Conservation (phyloP, 2,888 invertebrate genomes). For the Ferdinandea cuprea region DNA sequence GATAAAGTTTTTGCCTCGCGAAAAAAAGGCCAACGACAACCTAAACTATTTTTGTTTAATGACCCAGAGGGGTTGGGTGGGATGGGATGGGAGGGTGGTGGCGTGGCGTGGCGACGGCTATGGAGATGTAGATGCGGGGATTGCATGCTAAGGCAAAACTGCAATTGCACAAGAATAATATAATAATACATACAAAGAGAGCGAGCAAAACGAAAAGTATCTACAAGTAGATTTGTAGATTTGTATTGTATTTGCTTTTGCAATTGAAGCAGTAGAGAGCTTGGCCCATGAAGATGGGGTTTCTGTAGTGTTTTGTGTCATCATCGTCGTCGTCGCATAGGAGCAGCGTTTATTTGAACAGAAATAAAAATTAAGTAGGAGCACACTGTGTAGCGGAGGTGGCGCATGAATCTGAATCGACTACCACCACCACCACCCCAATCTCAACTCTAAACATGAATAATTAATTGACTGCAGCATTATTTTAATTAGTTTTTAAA, state of each 20-base stretch:
- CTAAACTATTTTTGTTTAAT: constrained; percentile 74
- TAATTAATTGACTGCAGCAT: constrained; percentile 84
- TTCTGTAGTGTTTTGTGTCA: constrained; percentile 52
- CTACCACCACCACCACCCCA: constrained; percentile 16
- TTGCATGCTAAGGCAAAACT: constrained; percentile 68
- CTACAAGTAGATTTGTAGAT: constrained; percentile 73
- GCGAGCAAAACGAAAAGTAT: constrained; percentile 47
- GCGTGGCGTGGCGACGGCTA: too few species aligned
- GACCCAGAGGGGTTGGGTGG: constrained; percentile 60
- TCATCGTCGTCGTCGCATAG: constrained; percentile 54
- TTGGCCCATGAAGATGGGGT: constrained; percentile 11
- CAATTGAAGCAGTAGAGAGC: constrained; percentile 23
- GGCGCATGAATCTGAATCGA: constrained; percentile 40
- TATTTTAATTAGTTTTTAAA: constrained; percentile 84
- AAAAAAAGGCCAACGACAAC: constrained; percentile 73
- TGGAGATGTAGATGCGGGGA: constrained; percentile 10
- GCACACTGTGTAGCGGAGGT: constrained; percentile 45
- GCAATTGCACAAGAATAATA: constrained; percentile 73
- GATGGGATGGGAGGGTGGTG: too few species aligned
- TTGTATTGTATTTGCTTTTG: constrained; percentile 70
- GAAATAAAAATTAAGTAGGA: constrained; percentile 72
- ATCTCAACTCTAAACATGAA: constrained; percentile 79
- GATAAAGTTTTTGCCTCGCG: constrained; percentile 69
- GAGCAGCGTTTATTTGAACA: constrained; percentile 66
- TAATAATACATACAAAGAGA: constrained; percentile 64